A percentile compares a stretch with the other conserved stretches of the same genome.
Conservation (phyloP, 2,888 invertebrate species). For the Abrostola triplasia region DNA sequence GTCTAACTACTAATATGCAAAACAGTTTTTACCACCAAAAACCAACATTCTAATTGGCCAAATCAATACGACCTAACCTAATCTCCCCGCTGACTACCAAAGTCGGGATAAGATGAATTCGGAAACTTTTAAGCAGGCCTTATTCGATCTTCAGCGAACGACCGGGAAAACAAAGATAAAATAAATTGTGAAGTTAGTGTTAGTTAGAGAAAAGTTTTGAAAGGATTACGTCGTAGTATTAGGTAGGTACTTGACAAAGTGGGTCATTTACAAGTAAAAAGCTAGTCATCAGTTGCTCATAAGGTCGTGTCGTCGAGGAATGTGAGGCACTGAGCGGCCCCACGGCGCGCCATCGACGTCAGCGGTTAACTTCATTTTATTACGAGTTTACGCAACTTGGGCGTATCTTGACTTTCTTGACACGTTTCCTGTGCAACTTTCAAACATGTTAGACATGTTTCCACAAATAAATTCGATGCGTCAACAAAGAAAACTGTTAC, state of each 20-base stretch:
- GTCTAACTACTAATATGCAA: no score
- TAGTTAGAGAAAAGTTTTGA: slow-evolving; percentile 53
- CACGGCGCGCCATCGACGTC: slow-evolving; percentile 58
- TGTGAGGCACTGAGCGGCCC: slow-evolving; percentile 42
- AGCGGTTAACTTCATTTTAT: slow-evolving; percentile 74
- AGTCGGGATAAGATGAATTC: slow-evolving; percentile 48
- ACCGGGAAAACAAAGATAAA: slow-evolving; percentile 56
- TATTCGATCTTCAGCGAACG: slow-evolving; percentile 50
- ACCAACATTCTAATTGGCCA: slow-evolving; percentile 21
- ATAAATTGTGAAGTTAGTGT: slow-evolving; percentile 56
- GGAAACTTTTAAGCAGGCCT: slow-evolving; percentile 54
- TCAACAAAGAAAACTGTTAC: slow-evolving; percentile 64
- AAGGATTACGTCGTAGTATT: slow-evolving; percentile 51
- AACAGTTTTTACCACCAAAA: slow-evolving; percentile 17
- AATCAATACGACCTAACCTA: slow-evolving; percentile 46
- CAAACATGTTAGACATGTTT: slow-evolving; percentile 73
- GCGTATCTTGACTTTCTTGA: slow-evolving; percentile 70
- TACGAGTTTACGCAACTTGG: slow-evolving; percentile 72
- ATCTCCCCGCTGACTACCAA: slow-evolving; percentile 38
- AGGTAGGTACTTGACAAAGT: slow-evolving; percentile 42
- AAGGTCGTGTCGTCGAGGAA: slow-evolving; percentile 20
- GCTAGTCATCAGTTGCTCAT: slow-evolving; percentile 42
- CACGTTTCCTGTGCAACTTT: slow-evolving; percentile 72
- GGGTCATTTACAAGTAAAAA: slow-evolving; percentile 46
- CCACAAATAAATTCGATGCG: slow-evolving; percentile 69